phyloP scores from a whole-genome alignment of 1,140 invertebrate genomes.

The Drosophila insularis region DNA sequence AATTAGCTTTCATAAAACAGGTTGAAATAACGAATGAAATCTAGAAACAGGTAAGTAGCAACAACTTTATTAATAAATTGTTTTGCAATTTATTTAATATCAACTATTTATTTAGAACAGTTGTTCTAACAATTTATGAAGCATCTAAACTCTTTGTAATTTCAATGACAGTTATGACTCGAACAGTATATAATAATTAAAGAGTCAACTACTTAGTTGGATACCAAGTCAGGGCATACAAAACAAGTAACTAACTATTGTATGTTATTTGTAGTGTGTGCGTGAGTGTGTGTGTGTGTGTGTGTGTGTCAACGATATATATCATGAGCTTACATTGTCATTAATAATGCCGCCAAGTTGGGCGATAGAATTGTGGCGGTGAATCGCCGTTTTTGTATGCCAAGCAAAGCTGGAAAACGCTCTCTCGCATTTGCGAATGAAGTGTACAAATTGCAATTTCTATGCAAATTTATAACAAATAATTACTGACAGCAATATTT shows the following conservation, averaged over 20 bases:
- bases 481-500: slow-evolving; percentile 81
- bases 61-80: slow-evolving; percentile 19
- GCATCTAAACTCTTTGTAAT: slow-evolving; percentile 14
- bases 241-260: slow-evolving; percentile 50
- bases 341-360: slow-evolving; percentile 70
- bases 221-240: slow-evolving; percentile 32
- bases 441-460: slow-evolving; percentile 80
- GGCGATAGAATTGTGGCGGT: slow-evolving; percentile 39
- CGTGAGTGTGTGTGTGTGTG: slow-evolving; percentile 20
- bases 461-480: slow-evolving; percentile 82
- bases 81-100: slow-evolving; percentile 14
- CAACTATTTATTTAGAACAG: slow-evolving; percentile 18
- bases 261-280: slow-evolving; percentile 10
- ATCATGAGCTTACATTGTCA: slow-evolving; percentile 75
- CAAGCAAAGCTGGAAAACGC: background rate
- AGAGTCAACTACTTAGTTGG: slow-evolving; percentile 39
- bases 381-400: background rate
- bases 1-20: slow-evolving; percentile 3
- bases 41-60: background rate
- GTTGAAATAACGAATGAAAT: background rate
- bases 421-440: slow-evolving; percentile 38
- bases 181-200: slow-evolving; percentile 35
- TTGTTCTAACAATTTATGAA: slow-evolving; percentile 29
- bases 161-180: slow-evolving; percentile 42
- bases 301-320: slow-evolving; percentile 75